Evolutionary conservation across 2,113 vertebrate species (phyloP).

Genomic region (Siniperca chuatsi): DNA sequence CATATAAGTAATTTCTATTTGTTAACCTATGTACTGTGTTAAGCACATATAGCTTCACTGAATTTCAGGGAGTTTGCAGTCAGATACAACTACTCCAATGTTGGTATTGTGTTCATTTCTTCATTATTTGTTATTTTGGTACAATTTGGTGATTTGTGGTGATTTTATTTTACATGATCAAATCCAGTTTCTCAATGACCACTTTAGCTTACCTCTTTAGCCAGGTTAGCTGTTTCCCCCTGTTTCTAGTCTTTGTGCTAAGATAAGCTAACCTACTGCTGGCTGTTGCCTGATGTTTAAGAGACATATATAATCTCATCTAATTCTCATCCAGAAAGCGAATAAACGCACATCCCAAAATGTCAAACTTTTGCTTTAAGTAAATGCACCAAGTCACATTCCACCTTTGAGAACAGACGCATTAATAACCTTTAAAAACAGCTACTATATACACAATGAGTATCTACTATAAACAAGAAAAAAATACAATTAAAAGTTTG

Average conservation of each 20-base stretch:
- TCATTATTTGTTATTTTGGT: neutral
- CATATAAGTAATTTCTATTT: neutral
- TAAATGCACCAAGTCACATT: neutral
- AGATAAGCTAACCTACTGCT: neutral
- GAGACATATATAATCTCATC: neutral
- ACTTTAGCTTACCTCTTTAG: neutral
- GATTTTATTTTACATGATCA: neutral
- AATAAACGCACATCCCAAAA: neutral
- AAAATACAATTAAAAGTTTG: neutral
- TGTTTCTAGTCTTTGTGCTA: neutral
- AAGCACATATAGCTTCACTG: neutral
- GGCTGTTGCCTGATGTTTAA: neutral
- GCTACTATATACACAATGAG: neutral
- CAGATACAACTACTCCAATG: neutral
- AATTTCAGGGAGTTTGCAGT: neutral
- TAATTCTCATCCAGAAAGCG: neutral
- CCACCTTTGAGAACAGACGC: neutral
- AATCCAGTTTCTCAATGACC: too few relatives aligned
- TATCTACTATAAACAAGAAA: neutral
- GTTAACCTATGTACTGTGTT: neutral
- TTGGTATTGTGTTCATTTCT: neutral
- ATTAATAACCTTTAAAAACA: neutral
- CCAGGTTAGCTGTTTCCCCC: neutral
- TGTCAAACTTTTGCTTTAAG: neutral
- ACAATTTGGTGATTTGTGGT: too few relatives aligned